These are phyloP conservation scores for Napeogenes sylphis DNA, from an alignment of 2,888 invertebrate genomes.

Conservation along the genomic window DNA sequence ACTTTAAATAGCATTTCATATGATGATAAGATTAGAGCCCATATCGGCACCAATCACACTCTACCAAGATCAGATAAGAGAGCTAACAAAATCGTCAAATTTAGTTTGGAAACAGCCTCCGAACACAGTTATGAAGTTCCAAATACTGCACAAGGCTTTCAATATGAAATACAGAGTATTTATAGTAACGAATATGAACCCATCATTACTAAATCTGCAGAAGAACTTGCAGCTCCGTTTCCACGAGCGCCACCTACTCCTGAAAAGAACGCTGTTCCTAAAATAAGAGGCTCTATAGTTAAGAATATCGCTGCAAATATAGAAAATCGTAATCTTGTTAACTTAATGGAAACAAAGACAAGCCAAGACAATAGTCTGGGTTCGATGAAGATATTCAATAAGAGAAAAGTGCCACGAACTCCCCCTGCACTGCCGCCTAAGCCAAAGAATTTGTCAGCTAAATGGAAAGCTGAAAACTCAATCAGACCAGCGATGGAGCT, in stretches of 20 bases:
- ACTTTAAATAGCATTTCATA: slow-evolving; percentile 80
- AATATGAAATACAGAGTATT: slow-evolving; percentile 80
- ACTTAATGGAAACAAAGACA: slow-evolving; percentile 72
- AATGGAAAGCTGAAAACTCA: slow-evolving; percentile 78
- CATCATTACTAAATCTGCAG: slow-evolving; percentile 75
- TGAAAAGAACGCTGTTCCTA: slow-evolving; percentile 57
- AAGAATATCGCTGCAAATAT: slow-evolving; percentile 73
- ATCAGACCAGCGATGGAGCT: slow-evolving; percentile 63
- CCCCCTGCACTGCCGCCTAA: slow-evolving; percentile 89
- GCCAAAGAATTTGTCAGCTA: slow-evolving; percentile 84
- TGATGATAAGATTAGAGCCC: slow-evolving; percentile 63
- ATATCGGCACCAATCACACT: slow-evolving; percentile 52
- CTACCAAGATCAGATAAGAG: slow-evolving; percentile 68
- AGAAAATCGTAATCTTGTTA: slow-evolving; percentile 57
- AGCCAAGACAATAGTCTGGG: slow-evolving; percentile 53
- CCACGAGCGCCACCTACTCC: slow-evolving; percentile 47
- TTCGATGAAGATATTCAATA: slow-evolving; percentile 71
- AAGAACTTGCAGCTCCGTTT: slow-evolving; percentile 54
- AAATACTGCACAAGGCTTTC: slow-evolving; percentile 72
- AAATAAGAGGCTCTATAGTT: slow-evolving; percentile 72
- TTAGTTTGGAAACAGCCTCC: slow-evolving; percentile 72
- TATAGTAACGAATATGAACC: slow-evolving; percentile 87
- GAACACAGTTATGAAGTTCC: slow-evolving; percentile 81
- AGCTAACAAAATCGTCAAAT: slow-evolving; percentile 72
- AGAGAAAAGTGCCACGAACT: slow-evolving; percentile 79